Evolutionary conservation across 2,797 vertebrate species (phyloP).

Genomic region (Limnodromus scolopaceus): DNA sequence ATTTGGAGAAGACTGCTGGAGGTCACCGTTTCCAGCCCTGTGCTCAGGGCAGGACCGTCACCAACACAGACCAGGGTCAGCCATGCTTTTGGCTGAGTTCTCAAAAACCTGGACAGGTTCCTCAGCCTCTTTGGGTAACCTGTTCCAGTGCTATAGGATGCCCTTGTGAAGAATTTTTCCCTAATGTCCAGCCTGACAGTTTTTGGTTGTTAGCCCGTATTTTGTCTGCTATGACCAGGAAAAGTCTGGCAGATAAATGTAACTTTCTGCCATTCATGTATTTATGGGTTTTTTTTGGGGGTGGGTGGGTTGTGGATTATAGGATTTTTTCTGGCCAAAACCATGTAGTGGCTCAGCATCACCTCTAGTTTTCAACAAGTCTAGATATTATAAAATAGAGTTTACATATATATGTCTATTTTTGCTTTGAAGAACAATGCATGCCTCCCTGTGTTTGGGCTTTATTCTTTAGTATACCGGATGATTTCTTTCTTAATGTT

Average conservation of each 20-base stretch:
- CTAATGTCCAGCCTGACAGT: neutral
- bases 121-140: neutral
- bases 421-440: neutral
- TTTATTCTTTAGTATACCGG: neutral
- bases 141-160: neutral
- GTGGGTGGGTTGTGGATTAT: accelerated
- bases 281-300: neutral
- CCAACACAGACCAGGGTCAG: neutral
- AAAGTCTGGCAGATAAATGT: neutral
- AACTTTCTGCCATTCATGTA: neutral
- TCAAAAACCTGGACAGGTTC: neutral
- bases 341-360: neutral
- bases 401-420: neutral
- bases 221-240: neutral
- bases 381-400: neutral
- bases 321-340: neutral
- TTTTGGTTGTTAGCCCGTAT: neutral
- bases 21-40: neutral
- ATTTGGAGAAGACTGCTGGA: neutral
- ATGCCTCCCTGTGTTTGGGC: neutral
- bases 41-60: neutral
- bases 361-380: neutral
- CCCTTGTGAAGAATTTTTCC: neutral
- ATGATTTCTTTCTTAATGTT: neutral
- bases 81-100: neutral